Evolutionary conservation across 1,140 invertebrate species (phyloP), one percentile per base, ranked within the genome.

Genomic region (Holcopasites calliopsidis): DNA sequence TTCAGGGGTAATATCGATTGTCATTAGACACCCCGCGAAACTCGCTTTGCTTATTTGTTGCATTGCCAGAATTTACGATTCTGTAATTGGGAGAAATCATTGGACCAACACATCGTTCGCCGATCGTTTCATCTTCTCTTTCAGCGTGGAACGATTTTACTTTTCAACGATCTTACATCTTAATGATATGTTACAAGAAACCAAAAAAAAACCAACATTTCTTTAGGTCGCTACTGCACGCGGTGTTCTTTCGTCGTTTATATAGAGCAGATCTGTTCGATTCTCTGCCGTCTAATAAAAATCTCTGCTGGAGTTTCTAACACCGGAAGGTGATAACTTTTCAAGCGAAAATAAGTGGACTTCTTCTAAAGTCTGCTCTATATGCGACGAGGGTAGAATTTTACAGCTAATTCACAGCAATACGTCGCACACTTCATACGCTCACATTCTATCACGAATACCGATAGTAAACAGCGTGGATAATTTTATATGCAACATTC

Each of bases 381-480:
- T 47, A 72, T 60, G 11, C 47, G 55, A 61, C 52, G 44, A 52
- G 52, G 66, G 40, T 68, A 31, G 55, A 77, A 75, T 31, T 77
- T 82, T 65, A 73, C 50, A 64, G 58, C 61, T 82, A 82, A 73
- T 76, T 80, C 62, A 71, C 66, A 72, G 60, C 77, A 77, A 77
- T 33, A 66, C 74, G 60, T 77, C 72, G 60, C 26, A 64, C 65
- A 77, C 69, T 61, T 54, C 47, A 21, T 81, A 52, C 55, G 64
- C 57, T 57, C 62, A 26, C 73, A 72, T 23, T 66, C 73, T 83
- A 82, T 82, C 72, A 76, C 70, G 57, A 86, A 77, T 86, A 86
- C 71, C 65, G 77, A 86, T 87, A 85, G 81, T 85, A 84, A 86
- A 88, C 82, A 87, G 66, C 70, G 75, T 71, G 77, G 77, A 82